A percentile compares a stretch with the other conserved stretches of the same genome.
Evolutionary conservation across 1,140 invertebrate species (phyloP).

Genomic region (Matsumurasca onukii): DNA sequence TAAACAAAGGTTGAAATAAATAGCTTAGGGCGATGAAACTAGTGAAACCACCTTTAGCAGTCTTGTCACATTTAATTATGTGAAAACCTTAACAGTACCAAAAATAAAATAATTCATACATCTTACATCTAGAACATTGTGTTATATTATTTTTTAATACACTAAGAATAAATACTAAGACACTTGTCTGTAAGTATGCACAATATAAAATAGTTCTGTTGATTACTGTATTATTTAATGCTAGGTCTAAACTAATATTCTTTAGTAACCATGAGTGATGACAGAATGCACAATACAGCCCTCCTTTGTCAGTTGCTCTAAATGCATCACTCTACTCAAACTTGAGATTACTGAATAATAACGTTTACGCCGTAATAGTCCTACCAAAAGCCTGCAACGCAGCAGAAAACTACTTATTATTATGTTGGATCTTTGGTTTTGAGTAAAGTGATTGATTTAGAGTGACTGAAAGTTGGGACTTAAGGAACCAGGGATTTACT

Average conservation of each 20-base stretch:
- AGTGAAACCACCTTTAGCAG: neutral
- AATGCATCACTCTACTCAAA: too few relatives aligned
- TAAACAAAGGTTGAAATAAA: conserved; percentile 16
- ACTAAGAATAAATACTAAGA: conserved; percentile 33
- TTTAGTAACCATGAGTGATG: conserved; percentile 18
- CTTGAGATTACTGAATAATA: too few relatives aligned
- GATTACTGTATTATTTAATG: conserved; percentile 23
- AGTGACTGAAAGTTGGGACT: too few relatives aligned
- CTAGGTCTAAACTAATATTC: conserved; percentile 13
- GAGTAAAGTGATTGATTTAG: too few relatives aligned
- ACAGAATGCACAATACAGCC: too few relatives aligned
- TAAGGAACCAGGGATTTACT: too few relatives aligned
- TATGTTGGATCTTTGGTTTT: too few relatives aligned
- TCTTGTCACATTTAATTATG: conserved; percentile 5
- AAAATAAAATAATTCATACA: conserved; percentile 29
- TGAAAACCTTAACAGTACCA: conserved; percentile 21
- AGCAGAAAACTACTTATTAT: too few relatives aligned
- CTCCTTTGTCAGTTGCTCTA: too few relatives aligned
- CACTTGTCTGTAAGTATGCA: conserved; percentile 32
- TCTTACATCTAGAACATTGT: conserved; percentile 26
- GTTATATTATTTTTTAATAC: conserved; percentile 7
- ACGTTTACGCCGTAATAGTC: too few relatives aligned
- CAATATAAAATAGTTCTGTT: conserved; percentile 31
- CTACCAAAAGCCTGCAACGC: too few relatives aligned
- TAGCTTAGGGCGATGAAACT: conserved; percentile 3